Percentiles rank a stretch among this genome's conserved stretches.
Conservation (phyloP, 2,888 invertebrate species). For the Charanyca ferruginea region DNA sequence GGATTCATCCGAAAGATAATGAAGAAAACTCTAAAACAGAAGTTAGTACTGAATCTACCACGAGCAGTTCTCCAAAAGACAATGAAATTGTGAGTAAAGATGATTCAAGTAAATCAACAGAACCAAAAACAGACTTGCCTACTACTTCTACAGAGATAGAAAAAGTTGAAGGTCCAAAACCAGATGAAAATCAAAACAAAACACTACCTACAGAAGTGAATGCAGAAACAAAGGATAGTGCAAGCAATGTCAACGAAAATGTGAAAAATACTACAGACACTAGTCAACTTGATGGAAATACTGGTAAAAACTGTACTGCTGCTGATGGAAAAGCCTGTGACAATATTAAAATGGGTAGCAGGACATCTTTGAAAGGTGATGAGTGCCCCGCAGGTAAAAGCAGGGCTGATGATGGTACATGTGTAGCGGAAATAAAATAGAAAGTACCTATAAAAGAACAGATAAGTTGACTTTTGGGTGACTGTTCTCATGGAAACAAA, state of each 20-base stretch:
- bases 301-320: conserved; percentile 14
- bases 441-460: neutral
- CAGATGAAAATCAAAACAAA: conserved; percentile 15
- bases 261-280: conserved; percentile 13
- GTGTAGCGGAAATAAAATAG: conserved; percentile 3
- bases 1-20: conserved; percentile 15
- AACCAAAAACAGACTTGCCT: neutral
- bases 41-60: neutral
- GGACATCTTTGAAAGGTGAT: conserved; percentile 24
- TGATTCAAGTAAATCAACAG: neutral
- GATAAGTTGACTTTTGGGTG: too few relatives aligned
- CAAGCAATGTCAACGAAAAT: neutral
- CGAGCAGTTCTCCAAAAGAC: neutral
- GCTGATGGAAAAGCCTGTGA: conserved; percentile 7
- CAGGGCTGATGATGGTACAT: conserved; percentile 46
- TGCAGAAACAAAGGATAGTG: neutral
- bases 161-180: neutral
- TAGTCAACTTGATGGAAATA: neutral
- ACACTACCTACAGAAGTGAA: conserved; percentile 6
- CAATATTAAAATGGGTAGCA: neutral
- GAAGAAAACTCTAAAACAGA: neutral
- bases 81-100: neutral
- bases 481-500: too few relatives aligned
- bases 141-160: conserved; percentile 16
- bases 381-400: conserved; percentile 31